A percentile compares a stretch with the other conserved stretches of the same genome.
Conservation (phyloP, 2,888 invertebrate genomes). For the Zygaena filipendulae region DNA sequence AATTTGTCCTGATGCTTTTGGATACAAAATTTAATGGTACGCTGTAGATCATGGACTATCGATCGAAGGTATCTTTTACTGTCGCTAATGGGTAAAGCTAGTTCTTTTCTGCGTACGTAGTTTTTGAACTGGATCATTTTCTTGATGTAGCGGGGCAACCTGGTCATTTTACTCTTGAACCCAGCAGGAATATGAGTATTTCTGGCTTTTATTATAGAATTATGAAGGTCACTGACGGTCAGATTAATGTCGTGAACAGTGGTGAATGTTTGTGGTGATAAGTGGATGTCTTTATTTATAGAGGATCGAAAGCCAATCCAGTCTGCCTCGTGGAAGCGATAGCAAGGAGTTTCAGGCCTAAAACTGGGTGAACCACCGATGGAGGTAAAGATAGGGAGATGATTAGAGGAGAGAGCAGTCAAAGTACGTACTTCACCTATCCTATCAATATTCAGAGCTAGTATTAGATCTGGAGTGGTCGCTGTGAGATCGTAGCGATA, state of each 20-base stretch:
- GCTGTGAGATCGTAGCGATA: slow-evolving; percentile 2
- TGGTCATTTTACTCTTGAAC: background rate
- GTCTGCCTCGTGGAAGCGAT: slow-evolving; percentile 1
- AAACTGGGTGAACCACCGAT: background rate
- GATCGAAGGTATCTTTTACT: slow-evolving; percentile 1
- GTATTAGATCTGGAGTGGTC: slow-evolving; percentile 5
- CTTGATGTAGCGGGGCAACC: slow-evolving; percentile 2
- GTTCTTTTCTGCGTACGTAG: slow-evolving; percentile 1
- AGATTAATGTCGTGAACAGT: slow-evolving; percentile 1
- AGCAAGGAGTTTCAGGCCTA: background rate
- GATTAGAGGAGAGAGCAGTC: slow-evolving; percentile 6
- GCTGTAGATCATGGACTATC: slow-evolving; percentile 1
- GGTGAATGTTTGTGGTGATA: slow-evolving; percentile 2
- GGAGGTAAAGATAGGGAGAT: slow-evolving; percentile 5
- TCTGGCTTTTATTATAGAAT: slow-evolving; percentile 1
- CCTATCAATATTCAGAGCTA: background rate
- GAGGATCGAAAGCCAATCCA: slow-evolving; percentile 3
- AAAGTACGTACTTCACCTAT: background rate
- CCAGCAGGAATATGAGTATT: slow-evolving; percentile 1
- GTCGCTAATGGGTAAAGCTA: background rate
- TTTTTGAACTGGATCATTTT: slow-evolving; percentile 4
- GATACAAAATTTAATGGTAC: background rate
- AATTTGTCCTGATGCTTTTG: too few species aligned
- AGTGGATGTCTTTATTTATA: slow-evolving; percentile 2
- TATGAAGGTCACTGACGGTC: background rate